Conservation (phyloP, 2,797 vertebrate species). For the Myripristis jacobus region DNA sequence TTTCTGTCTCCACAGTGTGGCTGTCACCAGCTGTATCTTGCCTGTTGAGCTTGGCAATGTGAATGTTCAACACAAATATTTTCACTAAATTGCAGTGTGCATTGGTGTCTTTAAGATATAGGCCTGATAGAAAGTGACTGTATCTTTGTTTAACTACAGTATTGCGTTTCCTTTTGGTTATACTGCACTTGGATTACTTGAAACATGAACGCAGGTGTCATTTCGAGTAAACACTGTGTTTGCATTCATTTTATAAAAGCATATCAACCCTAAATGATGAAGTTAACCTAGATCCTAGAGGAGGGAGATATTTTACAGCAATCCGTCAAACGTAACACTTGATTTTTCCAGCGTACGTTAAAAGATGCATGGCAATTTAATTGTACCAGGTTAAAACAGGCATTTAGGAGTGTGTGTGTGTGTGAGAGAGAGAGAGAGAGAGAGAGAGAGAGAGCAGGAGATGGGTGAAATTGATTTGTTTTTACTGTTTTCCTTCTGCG, state of each 20-base stretch:
- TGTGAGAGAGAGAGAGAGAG: too few relatives aligned
- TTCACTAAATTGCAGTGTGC: neutral
- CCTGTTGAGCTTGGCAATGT: neutral
- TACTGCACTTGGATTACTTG: constrained; percentile 16
- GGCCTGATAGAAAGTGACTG: constrained; percentile 1
- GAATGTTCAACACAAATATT: neutral
- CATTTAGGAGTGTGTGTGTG: neutral
- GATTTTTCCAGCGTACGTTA: constrained; percentile 2
- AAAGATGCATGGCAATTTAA: constrained; percentile 25
- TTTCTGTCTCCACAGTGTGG: neutral
- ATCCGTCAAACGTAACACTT: neutral
- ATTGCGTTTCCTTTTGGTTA: constrained; percentile 5
- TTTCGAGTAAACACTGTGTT: neutral
- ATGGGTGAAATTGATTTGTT: constrained; percentile 4
- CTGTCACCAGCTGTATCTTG: neutral
- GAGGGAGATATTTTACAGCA: neutral
- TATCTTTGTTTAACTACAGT: constrained; percentile 5
- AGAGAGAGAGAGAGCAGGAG: constrained; percentile 3
- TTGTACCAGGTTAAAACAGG: constrained; percentile 25
- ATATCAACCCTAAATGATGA: neutral
- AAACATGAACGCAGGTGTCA: neutral
- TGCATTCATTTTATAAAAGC: neutral
- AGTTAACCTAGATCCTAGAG: neutral
- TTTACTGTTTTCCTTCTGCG: neutral
- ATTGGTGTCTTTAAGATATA: neutral